Conservation (phyloP, 2,888 invertebrate species). For the Parnassius glacialis region DNA sequence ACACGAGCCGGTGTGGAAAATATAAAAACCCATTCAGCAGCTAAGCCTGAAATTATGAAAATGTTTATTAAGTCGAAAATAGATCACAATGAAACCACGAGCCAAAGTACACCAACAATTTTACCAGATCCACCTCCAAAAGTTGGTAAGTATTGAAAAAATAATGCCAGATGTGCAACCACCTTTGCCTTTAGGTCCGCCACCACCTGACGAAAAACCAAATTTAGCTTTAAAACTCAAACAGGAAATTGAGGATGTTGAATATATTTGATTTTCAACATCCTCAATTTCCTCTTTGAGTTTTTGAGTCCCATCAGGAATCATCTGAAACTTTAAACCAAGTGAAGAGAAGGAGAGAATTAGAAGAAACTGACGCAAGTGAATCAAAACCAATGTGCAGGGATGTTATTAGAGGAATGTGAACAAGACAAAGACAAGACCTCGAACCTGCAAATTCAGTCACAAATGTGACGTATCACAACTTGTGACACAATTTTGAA, state of each 20-base stretch:
- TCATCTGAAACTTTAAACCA: too few species aligned
- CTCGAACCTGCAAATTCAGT: constrained; percentile 45
- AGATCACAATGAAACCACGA: constrained; percentile 39
- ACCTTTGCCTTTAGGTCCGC: constrained; percentile 35
- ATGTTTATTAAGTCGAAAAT: constrained; percentile 53
- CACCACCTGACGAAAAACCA: constrained; percentile 30
- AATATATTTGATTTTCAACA: too few species aligned
- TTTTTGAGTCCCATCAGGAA: too few species aligned
- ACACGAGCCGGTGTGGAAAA: too few species aligned
- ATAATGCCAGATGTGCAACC: constrained; percentile 23
- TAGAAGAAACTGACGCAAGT: constrained; percentile 2
- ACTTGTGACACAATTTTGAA: constrained; percentile 29
- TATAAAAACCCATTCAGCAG: too few species aligned
- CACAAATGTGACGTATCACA: constrained; percentile 55
- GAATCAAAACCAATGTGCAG: constrained; percentile 46
- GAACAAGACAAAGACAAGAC: too few species aligned
- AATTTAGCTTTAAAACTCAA: constrained; percentile 24
- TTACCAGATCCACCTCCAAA: constrained; percentile 12
- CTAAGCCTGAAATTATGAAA: constrained; percentile 42
- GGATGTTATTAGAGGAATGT: constrained; percentile 56
- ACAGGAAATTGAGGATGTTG: constrained; percentile 32
- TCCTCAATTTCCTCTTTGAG: too few species aligned
- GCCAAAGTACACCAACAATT: constrained; percentile 22
- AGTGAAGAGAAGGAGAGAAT: constrained; percentile 2
- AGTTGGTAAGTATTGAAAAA: constrained; percentile 1